phyloP scores from a whole-genome alignment of 2,797 vertebrate genomes.

The Gila robusta region DNA sequence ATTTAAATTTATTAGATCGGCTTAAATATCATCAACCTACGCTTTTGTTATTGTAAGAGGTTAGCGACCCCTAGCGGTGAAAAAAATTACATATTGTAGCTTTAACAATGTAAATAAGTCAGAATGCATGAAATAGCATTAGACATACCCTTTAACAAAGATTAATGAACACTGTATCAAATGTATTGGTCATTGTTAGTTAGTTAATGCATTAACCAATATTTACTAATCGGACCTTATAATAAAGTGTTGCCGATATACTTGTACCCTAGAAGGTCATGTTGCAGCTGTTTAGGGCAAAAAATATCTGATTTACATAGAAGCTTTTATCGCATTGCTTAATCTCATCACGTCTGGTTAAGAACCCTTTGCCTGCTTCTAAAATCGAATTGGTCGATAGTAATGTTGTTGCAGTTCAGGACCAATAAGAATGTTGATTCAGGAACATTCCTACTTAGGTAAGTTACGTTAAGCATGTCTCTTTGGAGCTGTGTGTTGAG shows the following conservation, averaged over 20 bases:
- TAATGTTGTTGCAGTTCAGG: neutral
- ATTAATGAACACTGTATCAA: neutral
- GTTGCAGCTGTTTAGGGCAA: neutral
- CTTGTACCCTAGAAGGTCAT: neutral
- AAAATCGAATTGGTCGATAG: neutral
- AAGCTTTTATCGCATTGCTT: neutral
- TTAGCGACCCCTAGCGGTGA: too few species aligned
- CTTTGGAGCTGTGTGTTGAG: neutral
- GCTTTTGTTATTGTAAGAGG: too few species aligned
- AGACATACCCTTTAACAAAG: neutral
- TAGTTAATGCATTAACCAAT: neutral
- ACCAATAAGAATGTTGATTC: slow-evolving; percentile 5
- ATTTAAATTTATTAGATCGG: too few species aligned
- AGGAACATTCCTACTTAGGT: neutral
- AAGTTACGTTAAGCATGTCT: neutral
- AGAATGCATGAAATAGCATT: too few species aligned
- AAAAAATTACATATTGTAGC: too few species aligned
- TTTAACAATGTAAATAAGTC: too few species aligned
- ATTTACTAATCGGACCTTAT: neutral
- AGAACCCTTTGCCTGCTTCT: neutral
- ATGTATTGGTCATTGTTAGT: neutral
- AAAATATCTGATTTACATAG: neutral
- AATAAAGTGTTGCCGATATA: neutral
- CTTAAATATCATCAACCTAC: too few species aligned
- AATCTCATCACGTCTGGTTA: neutral